Conservation (phyloP, 2,113 vertebrate species). For the Apteryx mantelli region DNA sequence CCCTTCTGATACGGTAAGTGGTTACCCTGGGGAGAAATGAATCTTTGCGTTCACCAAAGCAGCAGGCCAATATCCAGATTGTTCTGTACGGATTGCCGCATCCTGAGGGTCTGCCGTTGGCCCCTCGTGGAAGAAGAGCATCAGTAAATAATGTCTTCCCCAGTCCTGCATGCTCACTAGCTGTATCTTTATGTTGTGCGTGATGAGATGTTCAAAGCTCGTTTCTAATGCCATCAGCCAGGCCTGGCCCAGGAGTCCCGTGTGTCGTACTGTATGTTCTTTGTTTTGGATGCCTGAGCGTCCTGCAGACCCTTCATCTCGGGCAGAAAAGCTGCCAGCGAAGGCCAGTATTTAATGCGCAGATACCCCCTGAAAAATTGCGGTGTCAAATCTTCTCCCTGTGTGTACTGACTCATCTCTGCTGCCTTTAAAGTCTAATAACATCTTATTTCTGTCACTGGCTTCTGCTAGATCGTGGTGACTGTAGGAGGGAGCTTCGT, state of each 20-base stretch:
- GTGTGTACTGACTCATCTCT: not conserved
- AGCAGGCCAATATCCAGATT: conserved; percentile 1
- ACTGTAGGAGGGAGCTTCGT: not conserved
- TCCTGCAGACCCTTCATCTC: not conserved
- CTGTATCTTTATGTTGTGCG: not conserved
- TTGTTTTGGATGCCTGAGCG: not conserved
- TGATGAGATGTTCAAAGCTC: not conserved
- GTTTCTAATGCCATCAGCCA: not conserved
- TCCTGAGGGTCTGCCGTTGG: not conserved
- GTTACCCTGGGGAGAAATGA: not conserved
- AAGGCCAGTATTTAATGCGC: not conserved
- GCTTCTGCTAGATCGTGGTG: not conserved
- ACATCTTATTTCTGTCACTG: not conserved
- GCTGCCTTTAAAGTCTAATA: not conserved
- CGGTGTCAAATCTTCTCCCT: not conserved
- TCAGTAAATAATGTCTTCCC: not conserved
- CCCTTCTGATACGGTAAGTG: not conserved
- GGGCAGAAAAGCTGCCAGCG: not conserved
- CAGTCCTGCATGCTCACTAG: not conserved
- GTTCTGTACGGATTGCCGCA: not conserved
- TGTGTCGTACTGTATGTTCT: not conserved
- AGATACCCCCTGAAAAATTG: not conserved
- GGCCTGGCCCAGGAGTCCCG: not conserved
- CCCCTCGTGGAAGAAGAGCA: not conserved
- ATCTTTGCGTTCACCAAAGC: conserved; percentile 13